Evolutionary conservation across 2,797 vertebrate genomes (phyloP).

Genomic region (Odontamblyopus lacepedii): DNA sequence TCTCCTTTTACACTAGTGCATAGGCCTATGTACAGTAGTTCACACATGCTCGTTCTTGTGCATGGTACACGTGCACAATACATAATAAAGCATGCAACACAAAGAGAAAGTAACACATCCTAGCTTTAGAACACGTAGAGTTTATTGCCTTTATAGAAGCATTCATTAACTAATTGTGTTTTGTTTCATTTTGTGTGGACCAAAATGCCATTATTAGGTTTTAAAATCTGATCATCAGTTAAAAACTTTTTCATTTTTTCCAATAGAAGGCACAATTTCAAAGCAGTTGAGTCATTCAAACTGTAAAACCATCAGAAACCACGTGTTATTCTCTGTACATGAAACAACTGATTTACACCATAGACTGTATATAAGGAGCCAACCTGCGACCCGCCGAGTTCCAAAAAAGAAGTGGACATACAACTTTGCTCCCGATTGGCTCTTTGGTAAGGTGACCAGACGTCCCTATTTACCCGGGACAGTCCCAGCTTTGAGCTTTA

Average conservation of each 20-base stretch:
- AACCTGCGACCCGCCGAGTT: no score
- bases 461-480: no score
- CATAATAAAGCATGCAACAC: neutral
- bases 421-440: no score
- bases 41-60: neutral
- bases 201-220: slow-evolving; percentile 4
- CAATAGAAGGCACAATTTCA: slow-evolving; percentile 56
- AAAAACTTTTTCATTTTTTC: slow-evolving; percentile 8
- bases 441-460: no score
- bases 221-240: neutral
- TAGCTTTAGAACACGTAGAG: neutral
- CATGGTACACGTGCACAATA: neutral
- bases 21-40: neutral
- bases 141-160: no score
- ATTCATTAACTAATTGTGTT: neutral
- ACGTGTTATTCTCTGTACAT: neutral
- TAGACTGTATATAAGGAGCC: no score
- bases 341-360: no score
- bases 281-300: slow-evolving; percentile 27
- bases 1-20: neutral
- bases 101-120: neutral
- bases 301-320: neutral
- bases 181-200: neutral
- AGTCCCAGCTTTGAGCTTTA: no score
- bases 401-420: no score